Evolutionary conservation across 1,140 invertebrate species (phyloP).

Genomic region (Cardiocondyla obscurior): DNA sequence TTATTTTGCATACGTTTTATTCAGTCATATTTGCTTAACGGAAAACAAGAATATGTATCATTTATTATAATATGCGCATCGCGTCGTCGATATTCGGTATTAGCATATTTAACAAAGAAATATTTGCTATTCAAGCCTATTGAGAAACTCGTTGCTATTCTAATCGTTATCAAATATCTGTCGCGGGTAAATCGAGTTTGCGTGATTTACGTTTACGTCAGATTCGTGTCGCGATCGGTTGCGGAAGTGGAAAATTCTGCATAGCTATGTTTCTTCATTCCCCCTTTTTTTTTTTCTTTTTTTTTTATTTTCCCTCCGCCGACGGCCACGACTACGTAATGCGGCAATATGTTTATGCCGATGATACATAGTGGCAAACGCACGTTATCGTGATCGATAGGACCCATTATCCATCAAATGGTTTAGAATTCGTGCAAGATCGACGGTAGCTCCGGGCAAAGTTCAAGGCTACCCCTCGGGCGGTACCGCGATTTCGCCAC

Average conservation of each 20-base stretch:
- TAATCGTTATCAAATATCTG: not conserved
- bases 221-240: not conserved
- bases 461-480: constrained; percentile 57
- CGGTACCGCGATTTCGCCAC: constrained; percentile 7
- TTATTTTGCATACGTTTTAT: constrained; percentile 1
- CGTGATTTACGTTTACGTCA: constrained; percentile 20
- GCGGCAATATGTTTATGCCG: constrained; percentile 30
- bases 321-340: constrained; percentile 24
- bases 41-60: not conserved
- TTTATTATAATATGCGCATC: not conserved
- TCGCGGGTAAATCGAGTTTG: not conserved
- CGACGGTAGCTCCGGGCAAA: not conserved
- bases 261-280: not conserved
- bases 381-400: constrained; percentile 26
- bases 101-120: not conserved
- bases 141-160: not conserved
- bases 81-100: not conserved
- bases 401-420: constrained; percentile 22
- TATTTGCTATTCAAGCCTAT: not conserved
- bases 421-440: not conserved
- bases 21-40: not conserved
- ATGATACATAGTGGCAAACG: constrained; percentile 30
- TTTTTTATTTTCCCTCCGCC: not conserved
- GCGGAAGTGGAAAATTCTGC: not conserved
- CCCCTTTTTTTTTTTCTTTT: not conserved